These are phyloP conservation scores for Tromatobia lineatoria DNA, from an alignment of 2,888 invertebrate genomes.

Conservation along the genomic window DNA sequence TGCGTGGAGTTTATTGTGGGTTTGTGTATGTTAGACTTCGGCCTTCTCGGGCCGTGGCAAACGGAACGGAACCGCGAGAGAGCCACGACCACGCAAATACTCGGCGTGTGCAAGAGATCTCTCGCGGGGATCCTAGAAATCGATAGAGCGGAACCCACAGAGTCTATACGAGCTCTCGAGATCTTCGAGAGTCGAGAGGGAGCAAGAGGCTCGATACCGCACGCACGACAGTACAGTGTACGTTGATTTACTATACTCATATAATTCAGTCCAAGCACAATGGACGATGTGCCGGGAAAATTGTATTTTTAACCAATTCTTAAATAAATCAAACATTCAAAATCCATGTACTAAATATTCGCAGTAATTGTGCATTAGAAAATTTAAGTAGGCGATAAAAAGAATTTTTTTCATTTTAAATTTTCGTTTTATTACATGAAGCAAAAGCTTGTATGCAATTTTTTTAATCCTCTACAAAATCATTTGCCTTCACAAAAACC, in stretches of 20 bases:
- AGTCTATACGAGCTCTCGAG: slow-evolving; percentile 46
- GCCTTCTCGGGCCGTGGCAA: slow-evolving; percentile 68
- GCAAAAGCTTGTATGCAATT: too few species aligned
- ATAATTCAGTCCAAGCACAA: slow-evolving; percentile 1
- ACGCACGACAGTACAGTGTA: slow-evolving; percentile 49
- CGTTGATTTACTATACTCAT: background rate
- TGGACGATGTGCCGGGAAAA: background rate
- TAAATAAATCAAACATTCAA: background rate
- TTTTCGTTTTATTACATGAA: too few species aligned
- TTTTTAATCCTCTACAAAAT: too few species aligned
- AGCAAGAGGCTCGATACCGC: slow-evolving; percentile 3
- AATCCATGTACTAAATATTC: too few species aligned
- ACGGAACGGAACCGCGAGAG: slow-evolving; percentile 65
- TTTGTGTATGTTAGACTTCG: slow-evolving; percentile 29
- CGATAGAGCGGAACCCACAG: slow-evolving; percentile 65
- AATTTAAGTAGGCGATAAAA: too few species aligned
- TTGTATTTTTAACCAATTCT: background rate
- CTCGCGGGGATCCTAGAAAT: slow-evolving; percentile 66
- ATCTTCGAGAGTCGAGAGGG: slow-evolving; percentile 10
- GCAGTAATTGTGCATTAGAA: too few species aligned
- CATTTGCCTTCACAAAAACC: too few species aligned
- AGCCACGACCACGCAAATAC: slow-evolving; percentile 64
- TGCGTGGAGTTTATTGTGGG: slow-evolving; percentile 16
- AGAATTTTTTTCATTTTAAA: too few species aligned
- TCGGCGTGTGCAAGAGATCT: slow-evolving; percentile 48